A percentile compares a stretch with the other conserved stretches of the same genome.
Evolutionary conservation across 2,797 vertebrate genomes (phyloP).

Genomic region (Gadopsis marmoratus): DNA sequence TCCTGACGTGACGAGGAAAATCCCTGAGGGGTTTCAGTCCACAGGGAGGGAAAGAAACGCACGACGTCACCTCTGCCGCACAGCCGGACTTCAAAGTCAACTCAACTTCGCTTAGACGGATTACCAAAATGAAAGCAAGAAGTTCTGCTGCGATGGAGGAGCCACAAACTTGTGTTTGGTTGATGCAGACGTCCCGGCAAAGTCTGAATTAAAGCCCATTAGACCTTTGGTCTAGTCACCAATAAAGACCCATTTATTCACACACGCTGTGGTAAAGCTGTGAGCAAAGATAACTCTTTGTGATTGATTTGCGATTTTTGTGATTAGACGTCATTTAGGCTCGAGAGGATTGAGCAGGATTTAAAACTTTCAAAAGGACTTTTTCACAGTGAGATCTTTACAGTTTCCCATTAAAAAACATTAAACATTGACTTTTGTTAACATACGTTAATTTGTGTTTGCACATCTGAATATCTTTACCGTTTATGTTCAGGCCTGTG

Average conservation of each 20-base stretch:
- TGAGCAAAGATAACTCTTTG: background rate
- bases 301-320: background rate
- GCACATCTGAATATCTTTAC: background rate
- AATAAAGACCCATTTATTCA: background rate
- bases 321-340: background rate
- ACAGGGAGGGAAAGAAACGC: constrained; percentile 20
- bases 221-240: background rate
- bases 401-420: background rate
- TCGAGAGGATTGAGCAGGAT: background rate
- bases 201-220: constrained; percentile 22
- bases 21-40: constrained; percentile 18
- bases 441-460: background rate
- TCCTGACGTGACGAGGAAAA: background rate
- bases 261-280: background rate
- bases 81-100: constrained; percentile 49
- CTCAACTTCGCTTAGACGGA: constrained; percentile 41
- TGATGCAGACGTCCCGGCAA: constrained; percentile 2
- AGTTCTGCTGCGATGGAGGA: constrained; percentile 17
- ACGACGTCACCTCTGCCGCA: background rate
- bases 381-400: constrained; percentile 13
- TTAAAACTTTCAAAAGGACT: constrained; percentile 10
- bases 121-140: constrained; percentile 52
- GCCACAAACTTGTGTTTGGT: background rate
- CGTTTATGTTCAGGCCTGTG: background rate
- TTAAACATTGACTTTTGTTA: background rate